Evolutionary conservation across 2,113 vertebrate species (phyloP).

Genomic region (Brienomyrus longianalis): DNA sequence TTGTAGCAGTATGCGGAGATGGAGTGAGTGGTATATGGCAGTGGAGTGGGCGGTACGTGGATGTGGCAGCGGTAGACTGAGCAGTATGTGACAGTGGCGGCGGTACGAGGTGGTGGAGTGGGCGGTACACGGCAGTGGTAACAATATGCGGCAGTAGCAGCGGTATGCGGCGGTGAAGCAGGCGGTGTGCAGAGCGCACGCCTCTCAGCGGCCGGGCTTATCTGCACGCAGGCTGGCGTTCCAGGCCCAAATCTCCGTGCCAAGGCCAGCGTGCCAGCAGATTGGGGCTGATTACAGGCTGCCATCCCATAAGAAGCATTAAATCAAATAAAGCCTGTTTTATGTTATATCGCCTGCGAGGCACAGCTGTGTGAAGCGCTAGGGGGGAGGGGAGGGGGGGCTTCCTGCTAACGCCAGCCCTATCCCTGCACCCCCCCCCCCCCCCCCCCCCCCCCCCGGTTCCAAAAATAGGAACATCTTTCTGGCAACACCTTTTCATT

Average conservation of each 20-base stretch:
- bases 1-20: no score
- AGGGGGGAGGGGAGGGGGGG: constrained; percentile 21
- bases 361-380: constrained; percentile 41
- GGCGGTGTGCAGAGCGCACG: background rate
- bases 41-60: background rate
- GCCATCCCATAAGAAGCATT: constrained; percentile 46
- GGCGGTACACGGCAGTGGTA: background rate
- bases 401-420: constrained; percentile 28
- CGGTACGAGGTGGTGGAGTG: background rate
- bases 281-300: constrained; percentile 41
- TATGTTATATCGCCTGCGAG: constrained; percentile 33
- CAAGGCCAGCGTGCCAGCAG: constrained; percentile 50
- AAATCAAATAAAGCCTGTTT: constrained; percentile 45
- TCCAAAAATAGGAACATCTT: constrained; percentile 3
- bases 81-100: background rate
- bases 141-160: background rate
- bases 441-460: constrained; percentile 10
- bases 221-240: background rate
- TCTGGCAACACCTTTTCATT: constrained; percentile 6
- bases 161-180: background rate
- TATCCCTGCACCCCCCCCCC: constrained; percentile 41
- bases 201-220: constrained; percentile 42
- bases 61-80: background rate
- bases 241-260: constrained; percentile 52
- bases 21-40: background rate